These are phyloP conservation scores for Sakesphorus luctuosus DNA, from an alignment of 2,113 vertebrate genomes.

Conservation along the genomic window DNA sequence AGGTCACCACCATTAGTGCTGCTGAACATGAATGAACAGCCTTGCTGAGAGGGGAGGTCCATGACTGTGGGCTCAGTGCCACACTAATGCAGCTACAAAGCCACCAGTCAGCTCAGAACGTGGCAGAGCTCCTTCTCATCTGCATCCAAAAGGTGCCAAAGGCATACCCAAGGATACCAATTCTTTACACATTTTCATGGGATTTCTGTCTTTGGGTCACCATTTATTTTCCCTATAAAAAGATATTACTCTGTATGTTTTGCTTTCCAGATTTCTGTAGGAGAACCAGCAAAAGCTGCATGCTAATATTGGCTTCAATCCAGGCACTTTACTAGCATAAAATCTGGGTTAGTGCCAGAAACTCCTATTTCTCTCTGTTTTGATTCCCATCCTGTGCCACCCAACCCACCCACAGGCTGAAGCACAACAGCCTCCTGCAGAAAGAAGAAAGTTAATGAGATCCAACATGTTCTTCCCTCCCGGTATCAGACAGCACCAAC, in stretches of 20 bases:
- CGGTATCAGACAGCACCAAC: background rate
- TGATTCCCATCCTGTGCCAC: background rate
- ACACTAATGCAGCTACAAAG: background rate
- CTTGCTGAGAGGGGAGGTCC: slow-evolving; percentile 12
- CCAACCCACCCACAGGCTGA: background rate
- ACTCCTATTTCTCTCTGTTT: background rate
- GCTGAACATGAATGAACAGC: background rate
- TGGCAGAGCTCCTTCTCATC: background rate
- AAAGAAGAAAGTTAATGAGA: slow-evolving; percentile 3
- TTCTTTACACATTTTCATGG: background rate
- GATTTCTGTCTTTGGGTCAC: background rate
- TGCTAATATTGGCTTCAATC: background rate
- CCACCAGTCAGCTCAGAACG: background rate
- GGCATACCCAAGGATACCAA: background rate
- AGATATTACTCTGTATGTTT: background rate
- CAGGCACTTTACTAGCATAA: slow-evolving; percentile 3
- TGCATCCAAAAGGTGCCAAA: background rate
- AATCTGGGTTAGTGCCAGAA: slow-evolving; percentile 38
- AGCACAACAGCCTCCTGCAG: slow-evolving; percentile 27
- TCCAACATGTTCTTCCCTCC: background rate
- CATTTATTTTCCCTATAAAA: background rate
- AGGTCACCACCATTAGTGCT: background rate
- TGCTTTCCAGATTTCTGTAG: background rate
- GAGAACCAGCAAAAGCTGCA: background rate
- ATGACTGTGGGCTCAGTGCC: background rate